Conservation (phyloP, 2,797 vertebrate genomes). For the Lepilemur septentrionalis region DNA sequence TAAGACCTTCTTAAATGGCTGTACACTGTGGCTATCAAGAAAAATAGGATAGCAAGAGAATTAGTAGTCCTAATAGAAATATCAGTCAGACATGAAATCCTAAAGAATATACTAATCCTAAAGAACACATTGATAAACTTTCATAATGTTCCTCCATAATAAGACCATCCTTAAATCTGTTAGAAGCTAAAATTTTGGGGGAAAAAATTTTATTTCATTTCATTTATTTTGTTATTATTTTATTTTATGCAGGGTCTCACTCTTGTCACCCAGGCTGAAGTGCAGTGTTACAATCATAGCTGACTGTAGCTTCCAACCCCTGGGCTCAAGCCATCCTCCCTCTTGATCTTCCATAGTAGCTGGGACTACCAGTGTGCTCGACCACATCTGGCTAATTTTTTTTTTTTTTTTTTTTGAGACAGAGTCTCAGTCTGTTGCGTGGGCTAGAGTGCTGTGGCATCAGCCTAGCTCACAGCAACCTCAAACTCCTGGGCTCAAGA, state of each 20-base stretch:
- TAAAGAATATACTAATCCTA: not conserved
- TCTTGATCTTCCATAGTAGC: not conserved
- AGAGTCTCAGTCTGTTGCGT: too few relatives aligned
- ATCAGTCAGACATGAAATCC: not conserved
- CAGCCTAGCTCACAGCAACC: too few relatives aligned
- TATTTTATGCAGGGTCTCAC: not conserved
- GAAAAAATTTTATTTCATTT: not conserved
- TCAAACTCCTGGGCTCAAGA: too few relatives aligned
- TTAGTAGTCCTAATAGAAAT: not conserved
- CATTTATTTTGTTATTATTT: not conserved
- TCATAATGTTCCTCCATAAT: not conserved
- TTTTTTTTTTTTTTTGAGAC: not conserved
- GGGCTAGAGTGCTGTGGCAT: too few relatives aligned
- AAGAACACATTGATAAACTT: not conserved
- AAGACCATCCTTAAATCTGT: not conserved
- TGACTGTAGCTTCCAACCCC: not conserved
- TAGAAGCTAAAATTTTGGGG: slow-evolving; percentile 1
- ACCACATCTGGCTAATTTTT: not conserved
- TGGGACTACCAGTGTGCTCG: not conserved
- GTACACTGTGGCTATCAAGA: not conserved
- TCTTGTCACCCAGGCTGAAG: not conserved
- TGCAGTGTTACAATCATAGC: not conserved
- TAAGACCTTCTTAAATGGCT: not conserved
- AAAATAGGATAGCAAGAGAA: not conserved
- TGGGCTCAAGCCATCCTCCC: not conserved